Evolutionary conservation across 2,797 vertebrate species (phyloP).

Genomic region (Graptemys geographica): DNA sequence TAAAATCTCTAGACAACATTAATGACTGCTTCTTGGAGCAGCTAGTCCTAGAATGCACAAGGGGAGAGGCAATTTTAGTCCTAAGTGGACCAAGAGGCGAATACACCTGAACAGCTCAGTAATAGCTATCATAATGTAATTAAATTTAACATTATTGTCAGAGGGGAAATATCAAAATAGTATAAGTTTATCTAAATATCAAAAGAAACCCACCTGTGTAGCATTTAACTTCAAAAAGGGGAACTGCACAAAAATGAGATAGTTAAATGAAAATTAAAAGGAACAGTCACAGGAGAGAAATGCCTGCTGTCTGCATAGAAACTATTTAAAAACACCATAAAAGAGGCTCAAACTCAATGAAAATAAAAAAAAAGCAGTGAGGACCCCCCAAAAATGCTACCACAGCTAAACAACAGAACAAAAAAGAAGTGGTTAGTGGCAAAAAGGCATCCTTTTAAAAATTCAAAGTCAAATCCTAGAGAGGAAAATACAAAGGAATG

Average conservation of each 20-base stretch:
- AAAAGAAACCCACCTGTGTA: background rate
- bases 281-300: background rate
- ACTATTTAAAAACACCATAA: background rate
- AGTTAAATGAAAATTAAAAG: background rate
- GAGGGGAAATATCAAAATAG: background rate
- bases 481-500: background rate
- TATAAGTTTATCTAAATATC: background rate
- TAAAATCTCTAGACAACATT: background rate
- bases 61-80: background rate
- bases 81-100: background rate
- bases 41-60: background rate
- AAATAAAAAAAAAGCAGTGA: background rate
- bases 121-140: background rate
- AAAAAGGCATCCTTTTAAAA: background rate
- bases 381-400: background rate
- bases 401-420: background rate
- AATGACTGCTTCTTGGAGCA: background rate
- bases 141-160: background rate
- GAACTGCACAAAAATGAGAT: background rate
- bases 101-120: background rate
- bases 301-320: background rate
- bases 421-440: background rate
- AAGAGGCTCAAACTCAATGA: background rate
- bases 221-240: background rate
- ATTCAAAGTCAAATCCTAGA: background rate